phyloP scores from a whole-genome alignment of 37 sponge, comb jelly and placozoan genomes.

The Trichoplax adhaerens region DNA sequence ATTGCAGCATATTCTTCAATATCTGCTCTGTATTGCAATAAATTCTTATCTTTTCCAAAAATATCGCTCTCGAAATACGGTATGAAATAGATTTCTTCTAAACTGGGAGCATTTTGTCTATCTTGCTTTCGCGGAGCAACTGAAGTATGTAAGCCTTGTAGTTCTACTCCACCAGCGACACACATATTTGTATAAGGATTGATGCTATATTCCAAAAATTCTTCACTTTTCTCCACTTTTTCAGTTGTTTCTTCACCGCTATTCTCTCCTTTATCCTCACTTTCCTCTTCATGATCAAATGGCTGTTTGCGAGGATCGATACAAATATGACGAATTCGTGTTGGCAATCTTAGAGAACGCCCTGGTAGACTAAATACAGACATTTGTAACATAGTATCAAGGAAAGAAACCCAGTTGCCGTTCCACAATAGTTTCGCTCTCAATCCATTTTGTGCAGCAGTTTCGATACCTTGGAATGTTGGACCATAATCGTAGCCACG shows the following conservation, averaged over 20 bases:
- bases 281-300: not conserved
- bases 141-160: conserved; percentile 6
- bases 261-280: no score
- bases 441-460: not conserved
- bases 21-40: no score
- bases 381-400: conserved; percentile 22
- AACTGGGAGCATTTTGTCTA: not conserved
- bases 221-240: no score
- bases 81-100: conserved; percentile 7
- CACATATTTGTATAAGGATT: conserved; percentile 15
- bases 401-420: conserved; percentile 17
- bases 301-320: conserved; percentile 8
- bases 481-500: conserved; percentile 16
- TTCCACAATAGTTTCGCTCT: conserved; percentile 6
- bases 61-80: not conserved
- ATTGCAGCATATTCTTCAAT: no score
- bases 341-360: conserved; percentile 10
- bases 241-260: no score
- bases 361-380: no score
- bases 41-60: no score
- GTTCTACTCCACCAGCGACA: conserved; percentile 9
- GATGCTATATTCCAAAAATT: not conserved
- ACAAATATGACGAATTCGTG: conserved; percentile 5
- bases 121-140: conserved; percentile 8
- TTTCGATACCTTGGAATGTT: conserved; percentile 10